These are phyloP conservation scores for Rhorus exstirpatorius DNA, from an alignment of 2,888 invertebrate genomes.

Conservation along the genomic window DNA sequence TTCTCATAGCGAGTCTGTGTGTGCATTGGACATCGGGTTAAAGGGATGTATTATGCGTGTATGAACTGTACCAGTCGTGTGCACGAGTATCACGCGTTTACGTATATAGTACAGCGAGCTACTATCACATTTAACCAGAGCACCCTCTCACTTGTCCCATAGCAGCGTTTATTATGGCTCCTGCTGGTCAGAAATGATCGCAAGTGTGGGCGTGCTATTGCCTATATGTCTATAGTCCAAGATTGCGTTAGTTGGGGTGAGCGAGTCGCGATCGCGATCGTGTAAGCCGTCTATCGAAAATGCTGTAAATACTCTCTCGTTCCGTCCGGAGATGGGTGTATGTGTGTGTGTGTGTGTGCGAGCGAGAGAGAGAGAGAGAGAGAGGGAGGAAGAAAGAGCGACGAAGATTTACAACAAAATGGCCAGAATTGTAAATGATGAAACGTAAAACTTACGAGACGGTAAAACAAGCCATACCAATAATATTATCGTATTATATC, in stretches of 20 bases:
- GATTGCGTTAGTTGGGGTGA: conserved; percentile 30
- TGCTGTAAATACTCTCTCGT: conserved; percentile 51
- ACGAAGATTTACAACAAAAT: conserved; percentile 55
- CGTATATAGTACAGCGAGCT: conserved; percentile 1
- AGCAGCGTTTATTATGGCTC: not conserved
- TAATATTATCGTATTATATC: conserved; percentile 23
- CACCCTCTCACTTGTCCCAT: conserved; percentile 17
- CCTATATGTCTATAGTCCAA: not conserved
- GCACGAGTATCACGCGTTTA: not conserved
- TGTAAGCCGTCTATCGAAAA: conserved; percentile 54
- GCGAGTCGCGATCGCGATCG: conserved; percentile 51
- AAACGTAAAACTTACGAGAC: conserved; percentile 39
- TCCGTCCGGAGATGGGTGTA: not conserved
- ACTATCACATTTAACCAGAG: conserved; percentile 20
- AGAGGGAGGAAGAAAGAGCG: not conserved
- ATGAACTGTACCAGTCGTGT: not conserved
- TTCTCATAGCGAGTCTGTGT: not conserved
- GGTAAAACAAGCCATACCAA: conserved; percentile 20
- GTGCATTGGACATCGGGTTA: conserved; percentile 44
- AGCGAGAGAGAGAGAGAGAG: not conserved
- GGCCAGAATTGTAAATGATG: conserved; percentile 35
- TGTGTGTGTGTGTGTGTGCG: too few relatives aligned
- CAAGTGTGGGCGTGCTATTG: not conserved
- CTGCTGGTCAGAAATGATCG: not conserved
- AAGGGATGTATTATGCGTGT: conserved; percentile 26